Percentiles rank a stretch among this genome's conserved stretches.
These are phyloP conservation scores for Pangasius krempfi DNA, from an alignment of 2,797 vertebrate genomes.

Conservation along the genomic window DNA sequence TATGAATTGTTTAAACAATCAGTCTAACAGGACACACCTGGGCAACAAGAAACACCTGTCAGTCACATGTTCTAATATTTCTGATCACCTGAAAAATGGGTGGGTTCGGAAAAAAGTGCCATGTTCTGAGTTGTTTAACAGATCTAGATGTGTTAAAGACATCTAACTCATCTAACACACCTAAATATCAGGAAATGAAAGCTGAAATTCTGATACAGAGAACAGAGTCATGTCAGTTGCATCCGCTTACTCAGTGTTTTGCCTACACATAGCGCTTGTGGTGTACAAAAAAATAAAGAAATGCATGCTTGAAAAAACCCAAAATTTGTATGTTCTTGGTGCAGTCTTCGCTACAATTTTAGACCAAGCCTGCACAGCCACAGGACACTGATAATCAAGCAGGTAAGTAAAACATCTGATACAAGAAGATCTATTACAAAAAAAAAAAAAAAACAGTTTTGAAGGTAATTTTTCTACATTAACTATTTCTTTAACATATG, in stretches of 20 bases:
- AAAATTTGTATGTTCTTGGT: neutral
- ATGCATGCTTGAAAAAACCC: neutral
- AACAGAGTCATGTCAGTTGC: neutral
- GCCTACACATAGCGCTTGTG: neutral
- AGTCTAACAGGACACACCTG: no score
- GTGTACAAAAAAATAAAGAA: neutral
- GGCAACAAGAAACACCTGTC: no score
- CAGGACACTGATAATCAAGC: neutral
- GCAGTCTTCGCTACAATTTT: neutral
- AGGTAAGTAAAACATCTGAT: neutral
- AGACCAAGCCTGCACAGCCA: neutral
- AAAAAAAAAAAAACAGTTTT: neutral
- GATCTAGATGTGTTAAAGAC: no score
- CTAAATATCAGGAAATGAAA: no score
- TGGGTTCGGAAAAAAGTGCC: no score
- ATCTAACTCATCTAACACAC: no score
- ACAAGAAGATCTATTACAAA: neutral
- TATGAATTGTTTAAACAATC: no score
- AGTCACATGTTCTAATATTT: no score
- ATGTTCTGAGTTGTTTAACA: no score
- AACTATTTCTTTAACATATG: neutral
- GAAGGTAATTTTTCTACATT: neutral
- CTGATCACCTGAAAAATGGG: no score
- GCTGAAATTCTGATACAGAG: no score
- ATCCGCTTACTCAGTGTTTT: neutral